These are phyloP conservation scores for Mythimna ferrago DNA, from an alignment of 2,888 invertebrate genomes.

Conservation along the genomic window DNA sequence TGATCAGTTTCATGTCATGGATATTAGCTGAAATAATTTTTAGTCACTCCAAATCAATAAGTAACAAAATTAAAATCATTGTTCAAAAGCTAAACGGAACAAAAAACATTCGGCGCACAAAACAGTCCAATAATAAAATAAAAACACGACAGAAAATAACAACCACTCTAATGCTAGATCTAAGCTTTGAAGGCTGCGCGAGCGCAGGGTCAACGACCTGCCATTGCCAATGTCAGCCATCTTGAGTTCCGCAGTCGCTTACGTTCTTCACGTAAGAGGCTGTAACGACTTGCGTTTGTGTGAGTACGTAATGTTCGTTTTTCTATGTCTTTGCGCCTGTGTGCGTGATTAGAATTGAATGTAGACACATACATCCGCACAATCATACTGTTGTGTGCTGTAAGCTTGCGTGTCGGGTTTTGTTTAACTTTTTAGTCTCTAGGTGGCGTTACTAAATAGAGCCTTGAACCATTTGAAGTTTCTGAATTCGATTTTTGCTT, in stretches of 20 bases:
- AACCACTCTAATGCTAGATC: slow-evolving; percentile 89
- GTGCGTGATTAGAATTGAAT: slow-evolving; percentile 83
- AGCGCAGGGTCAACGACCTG: slow-evolving; percentile 85
- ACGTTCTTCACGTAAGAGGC: slow-evolving; percentile 90
- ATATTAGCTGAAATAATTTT: slow-evolving; percentile 32
- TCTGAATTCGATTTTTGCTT: slow-evolving; percentile 41
- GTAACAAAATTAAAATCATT: slow-evolving; percentile 58
- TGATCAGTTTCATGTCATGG: slow-evolving; percentile 34
- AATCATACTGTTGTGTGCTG: slow-evolving; percentile 70
- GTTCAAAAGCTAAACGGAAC: slow-evolving; percentile 51
- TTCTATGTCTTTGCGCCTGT: slow-evolving; percentile 82
- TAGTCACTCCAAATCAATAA: slow-evolving; percentile 48
- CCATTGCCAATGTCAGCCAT: slow-evolving; percentile 91
- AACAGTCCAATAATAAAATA: slow-evolving; percentile 77
- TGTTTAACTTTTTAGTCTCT: slow-evolving; percentile 62
- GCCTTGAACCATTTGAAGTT: slow-evolving; percentile 37
- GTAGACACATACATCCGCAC: slow-evolving; percentile 67
- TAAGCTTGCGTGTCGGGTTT: slow-evolving; percentile 66
- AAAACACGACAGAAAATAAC: slow-evolving; percentile 85
- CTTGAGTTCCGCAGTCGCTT: slow-evolving; percentile 90
- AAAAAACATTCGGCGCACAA: slow-evolving; percentile 67
- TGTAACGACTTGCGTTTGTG: slow-evolving; percentile 85
- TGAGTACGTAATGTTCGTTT: slow-evolving; percentile 88
- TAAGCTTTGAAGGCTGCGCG: slow-evolving; percentile 90
- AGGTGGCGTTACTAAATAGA: slow-evolving; percentile 68